A percentile compares a stretch with the other conserved stretches of the same genome.
These are phyloP conservation scores for Columba guinea DNA, from an alignment of 2,797 vertebrate species.

Conservation along the genomic window DNA sequence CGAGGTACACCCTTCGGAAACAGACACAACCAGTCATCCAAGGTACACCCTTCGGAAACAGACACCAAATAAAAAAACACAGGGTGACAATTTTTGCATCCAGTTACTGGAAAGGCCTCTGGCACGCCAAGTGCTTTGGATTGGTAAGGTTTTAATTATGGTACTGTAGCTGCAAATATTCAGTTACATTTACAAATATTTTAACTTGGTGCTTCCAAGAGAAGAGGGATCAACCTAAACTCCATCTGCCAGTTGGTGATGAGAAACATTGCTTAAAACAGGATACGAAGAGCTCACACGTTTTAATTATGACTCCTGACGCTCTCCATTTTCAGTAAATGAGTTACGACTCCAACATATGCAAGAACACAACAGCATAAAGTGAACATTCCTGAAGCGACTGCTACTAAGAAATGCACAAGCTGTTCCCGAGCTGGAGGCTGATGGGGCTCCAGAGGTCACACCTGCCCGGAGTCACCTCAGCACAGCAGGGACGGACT, in stretches of 20 bases:
- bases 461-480: not conserved
- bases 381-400: constrained; percentile 9
- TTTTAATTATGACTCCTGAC: not conserved
- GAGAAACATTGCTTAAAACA: constrained; percentile 22
- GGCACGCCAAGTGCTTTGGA: not conserved
- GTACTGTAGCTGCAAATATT: not conserved
- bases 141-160: not conserved
- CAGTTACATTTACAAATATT: constrained; percentile 17
- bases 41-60: not conserved
- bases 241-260: constrained; percentile 27
- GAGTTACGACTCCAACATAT: not conserved
- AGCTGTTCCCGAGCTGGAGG: not conserved
- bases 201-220: constrained; percentile 12
- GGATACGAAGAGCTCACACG: not conserved
- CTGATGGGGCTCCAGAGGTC: not conserved
- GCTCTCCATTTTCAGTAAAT: constrained; percentile 33
- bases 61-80: rapidly evolving
- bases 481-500: not conserved
- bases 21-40: no score
- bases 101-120: not conserved
- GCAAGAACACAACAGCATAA: constrained; percentile 2
- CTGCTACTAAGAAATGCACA: not conserved
- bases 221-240: constrained; percentile 23
- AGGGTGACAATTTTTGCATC: not conserved
- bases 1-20: no score